A percentile compares a stretch with the other conserved stretches of the same genome.
These are phyloP conservation scores for Bufotes viridis DNA, from an alignment of 2,797 vertebrate species.

Conservation along the genomic window DNA sequence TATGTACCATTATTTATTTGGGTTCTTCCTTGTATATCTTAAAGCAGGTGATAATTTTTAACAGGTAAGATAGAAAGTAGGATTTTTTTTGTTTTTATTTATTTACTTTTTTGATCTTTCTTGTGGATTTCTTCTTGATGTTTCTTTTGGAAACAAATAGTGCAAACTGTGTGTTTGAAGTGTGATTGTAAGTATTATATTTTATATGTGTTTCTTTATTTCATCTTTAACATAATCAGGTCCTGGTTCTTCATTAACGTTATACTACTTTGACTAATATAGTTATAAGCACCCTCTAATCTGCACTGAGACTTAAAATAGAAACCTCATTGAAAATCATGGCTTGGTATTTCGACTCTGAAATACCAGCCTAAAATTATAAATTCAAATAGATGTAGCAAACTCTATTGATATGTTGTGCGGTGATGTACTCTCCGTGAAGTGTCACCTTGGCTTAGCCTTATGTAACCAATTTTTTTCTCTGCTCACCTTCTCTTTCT, in stretches of 20 bases:
- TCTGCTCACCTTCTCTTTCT: background rate
- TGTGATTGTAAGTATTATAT: background rate
- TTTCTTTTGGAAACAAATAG: too few species aligned
- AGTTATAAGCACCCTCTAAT: background rate
- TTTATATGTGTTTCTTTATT: background rate
- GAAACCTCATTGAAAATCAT: background rate
- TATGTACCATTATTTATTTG: too few species aligned
- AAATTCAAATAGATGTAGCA: background rate
- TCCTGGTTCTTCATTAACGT: background rate
- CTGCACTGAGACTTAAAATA: background rate
- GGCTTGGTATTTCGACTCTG: background rate
- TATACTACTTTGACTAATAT: background rate
- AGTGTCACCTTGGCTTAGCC: conserved; percentile 3
- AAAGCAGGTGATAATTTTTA: too few species aligned
- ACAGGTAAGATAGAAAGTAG: too few species aligned
- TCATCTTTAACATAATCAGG: background rate
- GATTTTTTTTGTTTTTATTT: too few species aligned
- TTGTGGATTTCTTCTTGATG: too few species aligned
- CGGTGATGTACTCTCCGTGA: background rate
- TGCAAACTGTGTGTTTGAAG: background rate
- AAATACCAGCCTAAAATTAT: conserved; percentile 6
- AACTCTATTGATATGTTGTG: background rate
- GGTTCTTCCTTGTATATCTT: too few species aligned
- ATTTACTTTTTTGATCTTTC: too few species aligned
- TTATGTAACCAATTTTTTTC: background rate